Conservation (phyloP, 2,797 vertebrate species). For the Phyllotis vaccarum region DNA sequence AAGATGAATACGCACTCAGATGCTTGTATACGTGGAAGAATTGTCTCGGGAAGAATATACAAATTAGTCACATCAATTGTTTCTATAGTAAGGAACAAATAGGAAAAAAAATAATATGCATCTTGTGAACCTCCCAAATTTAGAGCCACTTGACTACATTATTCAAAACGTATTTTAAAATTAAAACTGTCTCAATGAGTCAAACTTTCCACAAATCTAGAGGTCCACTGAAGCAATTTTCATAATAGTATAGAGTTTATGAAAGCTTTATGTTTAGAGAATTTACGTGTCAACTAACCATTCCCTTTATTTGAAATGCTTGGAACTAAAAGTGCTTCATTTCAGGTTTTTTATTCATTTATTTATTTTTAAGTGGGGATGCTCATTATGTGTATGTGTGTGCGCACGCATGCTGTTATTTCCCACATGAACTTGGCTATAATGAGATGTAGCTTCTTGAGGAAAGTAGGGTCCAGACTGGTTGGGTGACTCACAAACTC, state of each 20-base stretch:
- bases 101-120: neutral
- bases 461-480: neutral
- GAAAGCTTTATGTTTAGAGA: neutral
- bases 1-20: neutral
- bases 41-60: neutral
- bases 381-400: neutral
- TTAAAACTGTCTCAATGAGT: neutral
- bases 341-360: neutral
- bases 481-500: neutral
- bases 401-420: neutral
- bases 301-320: neutral
- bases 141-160: neutral
- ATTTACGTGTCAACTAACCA: neutral
- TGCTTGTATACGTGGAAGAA: neutral
- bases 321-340: neutral
- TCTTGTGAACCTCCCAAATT: neutral
- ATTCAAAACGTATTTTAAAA: slow-evolving; percentile 26
- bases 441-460: neutral
- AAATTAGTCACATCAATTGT: neutral
- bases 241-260: neutral
- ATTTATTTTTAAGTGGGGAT: neutral
- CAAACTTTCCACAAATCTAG: neutral
- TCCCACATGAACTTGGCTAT: neutral
- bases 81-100: neutral
- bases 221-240: neutral